Percentiles rank a stretch among this genome's conserved stretches.
Evolutionary conservation across 2,797 vertebrate species (phyloP).

Genomic region (Hybognathus amarus): DNA sequence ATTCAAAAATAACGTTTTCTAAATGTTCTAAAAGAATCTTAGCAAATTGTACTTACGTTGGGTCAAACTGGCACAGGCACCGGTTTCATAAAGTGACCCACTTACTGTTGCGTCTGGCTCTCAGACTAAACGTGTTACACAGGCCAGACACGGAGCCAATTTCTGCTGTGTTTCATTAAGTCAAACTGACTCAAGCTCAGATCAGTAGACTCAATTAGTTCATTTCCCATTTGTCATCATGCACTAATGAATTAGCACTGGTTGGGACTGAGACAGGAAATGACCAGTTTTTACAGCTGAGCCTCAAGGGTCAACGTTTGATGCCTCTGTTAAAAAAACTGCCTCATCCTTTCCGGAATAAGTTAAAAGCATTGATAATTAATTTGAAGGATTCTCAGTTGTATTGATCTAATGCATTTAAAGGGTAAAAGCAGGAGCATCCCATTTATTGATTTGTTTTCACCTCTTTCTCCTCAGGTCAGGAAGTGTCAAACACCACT

Average conservation of each 20-base stretch:
- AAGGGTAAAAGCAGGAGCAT: not conserved
- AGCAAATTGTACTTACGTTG: not conserved
- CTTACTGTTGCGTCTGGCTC: slow-evolving; percentile 14
- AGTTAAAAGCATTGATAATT: slow-evolving; percentile 1
- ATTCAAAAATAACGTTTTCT: not conserved
- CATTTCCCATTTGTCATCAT: slow-evolving; percentile 68
- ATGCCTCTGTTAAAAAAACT: not conserved
- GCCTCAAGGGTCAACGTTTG: slow-evolving; percentile 25
- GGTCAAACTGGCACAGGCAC: not conserved
- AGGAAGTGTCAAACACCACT: slow-evolving; percentile 90
- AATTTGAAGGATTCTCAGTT: not conserved
- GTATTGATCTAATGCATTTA: slow-evolving; percentile 1
- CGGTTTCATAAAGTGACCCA: not conserved
- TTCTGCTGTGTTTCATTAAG: slow-evolving; percentile 52
- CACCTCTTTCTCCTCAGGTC: slow-evolving; percentile 76
- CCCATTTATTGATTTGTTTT: slow-evolving; percentile 20
- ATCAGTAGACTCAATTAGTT: slow-evolving; percentile 63
- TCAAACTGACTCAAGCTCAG: slow-evolving; percentile 47
- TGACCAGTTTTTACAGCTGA: slow-evolving; percentile 38
- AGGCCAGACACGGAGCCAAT: slow-evolving; percentile 21
- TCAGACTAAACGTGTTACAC: slow-evolving; percentile 39
- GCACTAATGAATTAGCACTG: slow-evolving; percentile 50
- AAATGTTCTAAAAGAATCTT: not conserved
- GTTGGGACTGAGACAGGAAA: slow-evolving; percentile 42
- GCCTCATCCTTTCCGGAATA: not conserved